Base-by-base conservation (phyloP, 2,888 invertebrate genomes). In the Nomada fabriciana region DNA sequence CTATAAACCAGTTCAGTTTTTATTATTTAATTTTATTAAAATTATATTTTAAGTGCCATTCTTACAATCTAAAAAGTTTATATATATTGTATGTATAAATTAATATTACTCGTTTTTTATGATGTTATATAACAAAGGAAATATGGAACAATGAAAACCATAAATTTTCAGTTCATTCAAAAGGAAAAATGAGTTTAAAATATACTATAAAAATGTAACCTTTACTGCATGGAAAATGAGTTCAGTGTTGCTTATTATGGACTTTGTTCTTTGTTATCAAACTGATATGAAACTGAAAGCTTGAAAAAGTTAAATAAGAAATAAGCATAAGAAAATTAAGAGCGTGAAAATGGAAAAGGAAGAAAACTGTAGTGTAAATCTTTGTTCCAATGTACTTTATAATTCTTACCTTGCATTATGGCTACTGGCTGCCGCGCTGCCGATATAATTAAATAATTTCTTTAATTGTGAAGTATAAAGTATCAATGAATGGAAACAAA, bases 361-460 rank as follows among this genome's bases (percentile, higher is more conserved):
- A 89, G 91, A 90, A 90, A 88, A 91, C 91, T 91, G 92, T 92
- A 92, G 92, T 93, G 93, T 92, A 92, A 92, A 92, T 90, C 88
- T 90, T 92, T 91, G 90, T 93, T 91, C 91, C 91, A 92, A 93
- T 94, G 93, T 92, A 93, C 90, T 92, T 93, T 91, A 92, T 92
- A 93, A 92, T 91, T 94, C 94, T 94, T 94, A 94, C 94, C 94
- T 94, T 94, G 94, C 92, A 91, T 93, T 93, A 94, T 94, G 93
- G 92, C 92, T 92, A 93, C 93, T 94, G 93, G 94, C 93, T 92
- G 94, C 94, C 93, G 94, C 94, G 94, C 94, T 94, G 94, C 94
- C 94, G 93, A 92, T 94, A 93, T 93, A 94, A 94, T 94, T 93
- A 94, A 94, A 94, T 94, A 91, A 94, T 93, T 93, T 93, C 91